Evolutionary conservation across 2,797 vertebrate species (phyloP), one percentile per base, ranked within the genome.

Genomic region (Cryptoblepharus egeriae): DNA sequence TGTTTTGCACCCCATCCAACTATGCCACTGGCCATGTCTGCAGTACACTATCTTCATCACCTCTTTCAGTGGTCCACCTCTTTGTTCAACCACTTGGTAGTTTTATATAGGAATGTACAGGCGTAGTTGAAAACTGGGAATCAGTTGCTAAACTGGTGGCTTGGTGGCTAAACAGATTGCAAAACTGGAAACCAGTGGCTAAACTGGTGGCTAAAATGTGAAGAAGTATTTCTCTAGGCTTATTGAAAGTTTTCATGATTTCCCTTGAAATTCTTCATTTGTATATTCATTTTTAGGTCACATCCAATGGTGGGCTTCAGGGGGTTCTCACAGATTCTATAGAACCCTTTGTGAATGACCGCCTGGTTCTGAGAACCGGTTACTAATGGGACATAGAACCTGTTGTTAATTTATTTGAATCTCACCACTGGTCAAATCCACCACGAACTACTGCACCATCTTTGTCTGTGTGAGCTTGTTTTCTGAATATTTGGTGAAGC

Each of bases 31-130:
- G 39, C 11, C 37, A 8, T 72, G 22, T 32, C 26, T 20, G 82
- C n/a, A 49, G 22, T n/a, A 45, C 37, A 8, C n/a, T 42, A 26
- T 24, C 16, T 76, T 39, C 52, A 26, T 26, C 24, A 28, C 60
- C 1, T 39, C 39, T 63, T 63, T 61, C 39, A 32, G 28, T 49
- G 77, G 11, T 24, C 26, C 24, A 58, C 8, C n/a, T 26, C 45
- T 26, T 67, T 55, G 45, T 67, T 24, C 5, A 18, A 24, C 16
- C 35, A 77, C 39, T 4, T 4, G n/a, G 7, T 18, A 26, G 26
- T 35, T 32, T 18, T 57, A 32, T 13, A 28, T 11, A 8, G 0
- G 0, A 1, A 3, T 1, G 22, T 6, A 64, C 16, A 24, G 9
- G 30, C 58, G 32, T 20, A 24, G 2, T 26, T 65, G n/a, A 30